Evolutionary conservation across 2,113 vertebrate species (phyloP), one percentile per base, ranked within the genome.

Genomic region (Peromyscus maniculatus): DNA sequence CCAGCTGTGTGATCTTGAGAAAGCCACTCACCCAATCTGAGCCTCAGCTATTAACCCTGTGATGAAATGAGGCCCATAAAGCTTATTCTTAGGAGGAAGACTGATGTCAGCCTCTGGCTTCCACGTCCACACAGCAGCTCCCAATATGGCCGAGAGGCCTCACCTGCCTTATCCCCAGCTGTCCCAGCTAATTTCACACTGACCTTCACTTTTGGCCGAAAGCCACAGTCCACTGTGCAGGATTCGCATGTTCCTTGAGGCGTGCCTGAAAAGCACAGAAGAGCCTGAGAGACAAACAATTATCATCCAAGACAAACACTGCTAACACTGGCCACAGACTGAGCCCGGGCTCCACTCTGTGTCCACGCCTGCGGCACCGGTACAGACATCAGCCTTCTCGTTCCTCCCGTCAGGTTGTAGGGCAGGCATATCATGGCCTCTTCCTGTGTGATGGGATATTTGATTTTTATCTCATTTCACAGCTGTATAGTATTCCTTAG

Each of bases 231-330:
- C 19, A 75, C 96, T 94, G 86, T 22, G 46, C 95, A 94, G 96
- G 94, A 59, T 87, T 87, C 93, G 93, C 87, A 87, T 97, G 94
- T 49, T 97, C 86, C 72, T 87, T n/a, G 39, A 89, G 77, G 78
- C 89, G 69, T 83, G 80, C 91, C 87, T 93, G 91, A 72, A 91
- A 94, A 69, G 36, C 26, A 87, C 87, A 93, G 72, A 93, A 95
- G 89, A 91, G 77, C 93, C 87, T 86, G 78, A 82, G 82, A 89
- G 87, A 86, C 80, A 97, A 52, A 79, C 80, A 95, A 64, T n/a
- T 57, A 82, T 87, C 87, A 92, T 59, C 78, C 89, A 21, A 91
- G 89, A 83, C 39, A 39, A 22, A 69, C 5, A 4, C 84, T 1
- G 43, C 26, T 13, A 2, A 33, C 10, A 1, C 43, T 7, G 17